Evolutionary conservation across 2,113 vertebrate species (phyloP), one percentile per base, ranked within the genome.

Genomic region (Oncorhynchus masou): DNA sequence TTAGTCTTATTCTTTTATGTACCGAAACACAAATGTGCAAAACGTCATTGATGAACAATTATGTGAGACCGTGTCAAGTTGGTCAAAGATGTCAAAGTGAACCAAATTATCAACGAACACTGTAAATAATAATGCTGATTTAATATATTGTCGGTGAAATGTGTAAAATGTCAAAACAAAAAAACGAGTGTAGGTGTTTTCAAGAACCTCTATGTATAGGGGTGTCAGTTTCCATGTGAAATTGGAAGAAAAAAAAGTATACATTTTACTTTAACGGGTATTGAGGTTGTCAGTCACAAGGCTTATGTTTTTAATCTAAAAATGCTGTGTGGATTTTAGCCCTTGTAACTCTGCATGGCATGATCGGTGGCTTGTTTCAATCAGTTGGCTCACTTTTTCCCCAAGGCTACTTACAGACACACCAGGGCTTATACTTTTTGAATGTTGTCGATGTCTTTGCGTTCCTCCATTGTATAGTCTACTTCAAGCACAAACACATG

Each of bases 271-370:
- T 91, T 83, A 87, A 89, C 76, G 66, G 86, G 86, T 91, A 81
- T 82, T 80, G 73, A 81, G 76, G 83, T 88, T 51, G 85, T 90
- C 81, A 80, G 83, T 68, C 31, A 82, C 78, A 76, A 83, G 84
- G 64, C 79, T 73, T 70, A 74, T 85, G 84, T 88, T 91, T 83
- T 88, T 62, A 81, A 62, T 88, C 74, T 83, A 77, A 77, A 79
- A 75, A 68, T 5, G 19, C 16, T 20, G 79, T 90, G 88, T 90
- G 83, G 86, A 84, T 83, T 88, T n/a, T 83, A 82, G 78, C 87
- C 81, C 82, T 87, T 87, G 85, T 83, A 86, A 90, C 81, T 91
- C 87, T 90, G 92, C 92, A 93, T 93, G 92, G 90, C 91, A 93
- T 92, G 91, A 88, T 88, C 81, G 79, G 86, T 91, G 81, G 84